phyloP scores from a whole-genome alignment of 2,113 vertebrate genomes.

The Eira barbara region DNA sequence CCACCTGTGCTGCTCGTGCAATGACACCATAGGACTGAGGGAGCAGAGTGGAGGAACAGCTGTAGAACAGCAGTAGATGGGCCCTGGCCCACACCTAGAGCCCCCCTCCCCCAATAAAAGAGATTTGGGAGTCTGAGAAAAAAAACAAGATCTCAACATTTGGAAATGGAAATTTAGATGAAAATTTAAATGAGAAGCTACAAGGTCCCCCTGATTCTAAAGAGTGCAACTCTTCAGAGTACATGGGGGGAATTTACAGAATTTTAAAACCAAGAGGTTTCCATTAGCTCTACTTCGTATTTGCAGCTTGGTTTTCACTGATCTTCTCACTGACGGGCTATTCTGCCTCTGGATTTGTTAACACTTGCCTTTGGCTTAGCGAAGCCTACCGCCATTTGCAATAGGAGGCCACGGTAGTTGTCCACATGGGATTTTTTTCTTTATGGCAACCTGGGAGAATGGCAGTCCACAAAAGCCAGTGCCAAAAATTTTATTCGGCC shows the following conservation, averaged over 20 bases:
- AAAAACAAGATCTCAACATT: background rate
- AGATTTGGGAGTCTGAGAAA: background rate
- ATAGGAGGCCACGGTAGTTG: background rate
- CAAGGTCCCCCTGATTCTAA: background rate
- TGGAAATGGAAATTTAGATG: background rate
- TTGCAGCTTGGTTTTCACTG: background rate
- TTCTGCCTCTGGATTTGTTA: background rate
- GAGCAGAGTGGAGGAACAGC: background rate
- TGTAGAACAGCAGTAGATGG: rapidly evolving
- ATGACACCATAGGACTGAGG: background rate
- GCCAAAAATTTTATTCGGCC: background rate
- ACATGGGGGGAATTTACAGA: background rate
- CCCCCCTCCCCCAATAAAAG: background rate
- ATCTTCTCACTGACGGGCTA: background rate
- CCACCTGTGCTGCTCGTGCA: background rate
- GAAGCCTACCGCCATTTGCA: background rate
- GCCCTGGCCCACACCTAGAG: too few species aligned
- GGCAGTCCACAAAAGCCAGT: background rate
- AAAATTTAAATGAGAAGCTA: background rate
- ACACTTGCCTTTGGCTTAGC: background rate
- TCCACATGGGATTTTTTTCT: background rate
- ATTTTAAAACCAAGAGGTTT: background rate
- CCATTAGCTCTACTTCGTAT: background rate
- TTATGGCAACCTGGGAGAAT: background rate
- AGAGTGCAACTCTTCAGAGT: background rate